Base-by-base conservation (phyloP, 2,888 invertebrate genomes). In the Macroteleia sp. region DNA sequence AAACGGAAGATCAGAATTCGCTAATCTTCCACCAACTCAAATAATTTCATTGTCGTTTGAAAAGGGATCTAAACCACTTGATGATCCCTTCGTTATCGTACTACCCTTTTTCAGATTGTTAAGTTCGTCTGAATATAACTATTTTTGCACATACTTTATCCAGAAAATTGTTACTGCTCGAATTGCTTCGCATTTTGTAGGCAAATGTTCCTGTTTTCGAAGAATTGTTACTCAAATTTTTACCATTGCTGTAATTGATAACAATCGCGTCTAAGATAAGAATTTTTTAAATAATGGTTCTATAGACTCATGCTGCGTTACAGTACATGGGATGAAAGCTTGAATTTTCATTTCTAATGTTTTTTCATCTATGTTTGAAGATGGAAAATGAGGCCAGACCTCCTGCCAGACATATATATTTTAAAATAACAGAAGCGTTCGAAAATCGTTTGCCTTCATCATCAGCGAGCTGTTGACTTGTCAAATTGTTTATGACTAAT, bases 401-500 rank as follows among this genome's bases (percentile, higher is more conserved):
- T 14, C 36, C 1, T 8, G 17, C 3, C 19, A 3, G 1, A 71
- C 61, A 22, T 61, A 71, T n/a, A 44, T 32, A 14, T n/a, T n/a
- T n/a, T n/a, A n/a, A n/a, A n/a, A n/a, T n/a, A n/a, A n/a, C n/a
- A n/a, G 62, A 10, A 2, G 44, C 61, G 3, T 25, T 5, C 1
- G 62, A 56, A 48, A 34, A 56, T 2, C 34, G 20, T 14, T 16
- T 3, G 1, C 20, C 3, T 36, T 50, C 61, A 10, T 54, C 44
- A 9, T 39, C 17, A 2, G 54, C 44, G 3, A 71, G 28, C 10
- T 71, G 61, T 0, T 28, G 6, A 5, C 4, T 5, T 3, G 25
- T 25, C 4, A 25, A 6, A 6, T 3, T 5, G 25, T 3, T 3
- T 3, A 25, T 3, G 6, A 25, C 25, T 5, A 25, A 6, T 6